Evolutionary conservation across 2,113 vertebrate species (phyloP), one percentile per base, ranked within the genome.

Genomic region (Pandion haliaetus): DNA sequence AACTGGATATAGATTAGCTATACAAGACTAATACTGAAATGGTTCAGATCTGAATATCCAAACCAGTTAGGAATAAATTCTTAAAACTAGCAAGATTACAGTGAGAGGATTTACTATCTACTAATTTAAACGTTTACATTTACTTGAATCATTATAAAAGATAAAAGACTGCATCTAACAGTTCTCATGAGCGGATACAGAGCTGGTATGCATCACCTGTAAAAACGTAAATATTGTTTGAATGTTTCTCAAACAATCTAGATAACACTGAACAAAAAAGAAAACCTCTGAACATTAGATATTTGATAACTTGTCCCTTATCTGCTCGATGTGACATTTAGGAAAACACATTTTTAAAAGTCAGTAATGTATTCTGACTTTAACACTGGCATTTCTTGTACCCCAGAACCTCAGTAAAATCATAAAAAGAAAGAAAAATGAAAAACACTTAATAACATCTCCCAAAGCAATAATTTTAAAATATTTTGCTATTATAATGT

Each of bases 61-160:
- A 89, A 65, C 28, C 65, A 86, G 42, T 63, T n/a, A 54, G n/a
- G n/a, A n/a, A n/a, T n/a, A n/a, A n/a, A n/a, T n/a, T n/a, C n/a
- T n/a, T n/a, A n/a, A n/a, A n/a, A n/a, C n/a, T n/a, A n/a, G n/a
- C n/a, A n/a, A n/a, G n/a, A n/a, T n/a, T n/a, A n/a, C n/a, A n/a
- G n/a, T n/a, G n/a, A n/a, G n/a, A n/a, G n/a, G n/a, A n/a, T n/a
- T n/a, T n/a, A n/a, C n/a, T 58, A 45, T 72, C 44, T 67, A n/a
- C 42, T 93, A 65, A 83, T 86, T 80, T 82, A 93, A 94, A 82
- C 81, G 90, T 77, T 95, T 93, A 70, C 38, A 84, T 67, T 70
- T n/a, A 80, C 36, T 76, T 54, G 40, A 82, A 73, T 61, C 2
- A 72, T 87, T 97, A 91, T 28, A 47, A n/a, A 79, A 92, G 57